Conservation (phyloP, 2,113 vertebrate genomes). For the Pleuronectes platessa region DNA sequence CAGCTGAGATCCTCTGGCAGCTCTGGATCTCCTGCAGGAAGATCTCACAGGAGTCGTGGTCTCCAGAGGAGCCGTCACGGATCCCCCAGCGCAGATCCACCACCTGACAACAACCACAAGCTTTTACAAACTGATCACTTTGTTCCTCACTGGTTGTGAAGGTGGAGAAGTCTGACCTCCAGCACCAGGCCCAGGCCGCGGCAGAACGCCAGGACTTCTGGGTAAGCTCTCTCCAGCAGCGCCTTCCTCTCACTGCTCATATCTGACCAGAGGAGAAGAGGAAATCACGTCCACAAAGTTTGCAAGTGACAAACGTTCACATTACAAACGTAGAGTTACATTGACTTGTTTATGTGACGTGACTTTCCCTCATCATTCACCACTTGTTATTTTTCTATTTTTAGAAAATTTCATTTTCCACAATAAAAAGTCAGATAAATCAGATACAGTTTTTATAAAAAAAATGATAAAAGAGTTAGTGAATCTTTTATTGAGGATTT, state of each 20-base stretch:
- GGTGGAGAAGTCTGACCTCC: conserved; percentile 76
- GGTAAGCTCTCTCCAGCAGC: conserved; percentile 80
- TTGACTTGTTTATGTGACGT: too few species aligned
- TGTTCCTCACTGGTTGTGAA: not conserved
- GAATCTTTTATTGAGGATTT: too few species aligned
- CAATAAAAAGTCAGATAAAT: too few species aligned
- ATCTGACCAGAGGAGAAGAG: conserved; percentile 69
- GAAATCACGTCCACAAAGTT: too few species aligned
- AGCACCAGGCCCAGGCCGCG: conserved; percentile 82
- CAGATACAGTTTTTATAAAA: too few species aligned
- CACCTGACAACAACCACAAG: conserved; percentile 70
- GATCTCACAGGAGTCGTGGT: conserved; percentile 79
- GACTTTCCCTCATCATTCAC: too few species aligned
- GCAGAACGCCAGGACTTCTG: conserved; percentile 85
- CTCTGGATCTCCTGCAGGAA: conserved; percentile 82
- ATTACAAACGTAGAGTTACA: too few species aligned
- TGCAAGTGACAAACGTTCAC: too few species aligned
- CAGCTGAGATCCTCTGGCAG: conserved; percentile 79
- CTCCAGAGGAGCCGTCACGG: conserved; percentile 51
- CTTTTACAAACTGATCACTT: not conserved
- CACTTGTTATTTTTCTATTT: too few species aligned
- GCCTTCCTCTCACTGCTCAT: conserved; percentile 84
- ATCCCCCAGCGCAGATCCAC: conserved; percentile 87
- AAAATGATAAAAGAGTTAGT: too few species aligned
- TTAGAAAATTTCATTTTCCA: too few species aligned